Conservation (phyloP, 2,113 vertebrate species). For the Elaphurus davidianus region DNA sequence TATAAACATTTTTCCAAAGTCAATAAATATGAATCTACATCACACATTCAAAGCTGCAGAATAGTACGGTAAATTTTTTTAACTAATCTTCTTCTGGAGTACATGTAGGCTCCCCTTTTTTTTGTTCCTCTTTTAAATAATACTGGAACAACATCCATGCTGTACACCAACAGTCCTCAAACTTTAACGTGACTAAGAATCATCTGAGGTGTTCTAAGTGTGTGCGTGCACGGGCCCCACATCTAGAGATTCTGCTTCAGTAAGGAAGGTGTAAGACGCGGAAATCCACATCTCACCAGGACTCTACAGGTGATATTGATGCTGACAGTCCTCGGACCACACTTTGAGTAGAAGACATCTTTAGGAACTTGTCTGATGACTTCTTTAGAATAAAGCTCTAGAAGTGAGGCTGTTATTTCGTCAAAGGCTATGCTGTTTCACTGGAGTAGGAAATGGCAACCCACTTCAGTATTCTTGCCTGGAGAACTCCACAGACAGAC, state of each 20-base stretch:
- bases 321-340: background rate
- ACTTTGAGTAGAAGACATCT: background rate
- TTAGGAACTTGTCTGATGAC: background rate
- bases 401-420: background rate
- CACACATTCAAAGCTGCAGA: background rate
- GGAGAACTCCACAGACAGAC: background rate
- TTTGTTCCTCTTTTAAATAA: background rate
- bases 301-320: background rate
- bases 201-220: background rate
- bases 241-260: background rate
- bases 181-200: background rate
- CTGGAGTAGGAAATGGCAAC: background rate
- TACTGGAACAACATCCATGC: background rate
- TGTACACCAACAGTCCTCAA: background rate
- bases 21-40: background rate
- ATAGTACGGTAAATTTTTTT: background rate
- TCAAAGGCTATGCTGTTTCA: background rate
- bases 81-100: background rate
- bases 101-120: background rate
- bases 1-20: background rate
- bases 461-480: background rate
- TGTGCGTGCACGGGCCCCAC: background rate
- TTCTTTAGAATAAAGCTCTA: slow-evolving; percentile 2
- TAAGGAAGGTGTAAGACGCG: background rate
- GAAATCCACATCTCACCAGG: background rate